Conservation (phyloP, 2,113 vertebrate species). For the Perca schrenkii region DNA sequence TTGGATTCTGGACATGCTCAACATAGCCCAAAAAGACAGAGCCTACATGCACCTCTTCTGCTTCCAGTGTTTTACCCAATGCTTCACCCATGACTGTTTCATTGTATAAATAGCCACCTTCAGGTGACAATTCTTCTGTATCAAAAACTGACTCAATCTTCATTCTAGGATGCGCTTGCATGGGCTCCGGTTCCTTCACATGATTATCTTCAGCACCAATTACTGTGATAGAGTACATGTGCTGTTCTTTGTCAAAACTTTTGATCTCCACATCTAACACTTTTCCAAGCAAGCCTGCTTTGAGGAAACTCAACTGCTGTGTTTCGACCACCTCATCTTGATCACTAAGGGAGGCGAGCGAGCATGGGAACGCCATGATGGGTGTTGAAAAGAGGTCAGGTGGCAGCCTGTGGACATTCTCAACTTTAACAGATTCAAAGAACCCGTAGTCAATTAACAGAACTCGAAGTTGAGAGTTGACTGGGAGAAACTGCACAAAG, state of each 20-base stretch:
- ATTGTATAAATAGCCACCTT: conserved; percentile 8
- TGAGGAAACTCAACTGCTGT: conserved; percentile 85
- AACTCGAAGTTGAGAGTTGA: conserved; percentile 85
- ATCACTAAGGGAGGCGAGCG: conserved; percentile 80
- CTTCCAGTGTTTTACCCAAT: conserved; percentile 61
- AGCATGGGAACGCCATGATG: conserved; percentile 89
- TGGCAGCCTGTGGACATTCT: conserved; percentile 85
- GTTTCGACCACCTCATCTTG: conserved; percentile 71
- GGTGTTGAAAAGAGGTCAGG: conserved; percentile 84
- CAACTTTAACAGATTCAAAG: conserved; percentile 85
- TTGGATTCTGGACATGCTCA: conserved; percentile 87
- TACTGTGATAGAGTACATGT: conserved; percentile 86
- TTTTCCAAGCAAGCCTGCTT: conserved; percentile 84
- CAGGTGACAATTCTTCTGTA: background rate
- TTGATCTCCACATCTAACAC: conserved; percentile 81
- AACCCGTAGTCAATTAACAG: conserved; percentile 93
- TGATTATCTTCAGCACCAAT: conserved; percentile 36
- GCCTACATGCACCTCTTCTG: conserved; percentile 78
- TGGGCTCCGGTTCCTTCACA: conserved; percentile 4
- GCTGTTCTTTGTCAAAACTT: conserved; percentile 74
- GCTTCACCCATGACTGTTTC: conserved; percentile 47
- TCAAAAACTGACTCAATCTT: conserved; percentile 4
- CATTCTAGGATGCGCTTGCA: background rate
- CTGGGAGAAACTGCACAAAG: conserved; percentile 87
- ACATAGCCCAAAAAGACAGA: conserved; percentile 85